These are phyloP conservation scores for Philypnodon macrostomus DNA, from an alignment of 2,797 vertebrate genomes.

Conservation along the genomic window DNA sequence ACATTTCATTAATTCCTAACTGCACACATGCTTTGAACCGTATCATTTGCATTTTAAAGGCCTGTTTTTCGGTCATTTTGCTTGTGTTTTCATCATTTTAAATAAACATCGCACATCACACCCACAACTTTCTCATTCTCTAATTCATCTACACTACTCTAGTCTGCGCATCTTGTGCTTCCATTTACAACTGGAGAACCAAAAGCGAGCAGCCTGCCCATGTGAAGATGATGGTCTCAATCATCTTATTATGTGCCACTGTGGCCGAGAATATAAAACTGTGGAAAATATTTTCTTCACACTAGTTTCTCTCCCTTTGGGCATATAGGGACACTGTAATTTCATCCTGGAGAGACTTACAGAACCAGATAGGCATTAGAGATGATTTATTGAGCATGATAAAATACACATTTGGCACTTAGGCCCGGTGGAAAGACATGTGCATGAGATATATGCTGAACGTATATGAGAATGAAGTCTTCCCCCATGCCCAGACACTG, in stretches of 20 bases:
- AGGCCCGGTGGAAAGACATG: too few species aligned
- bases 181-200: slow-evolving; percentile 13
- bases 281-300: slow-evolving; percentile 8
- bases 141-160: slow-evolving; percentile 14
- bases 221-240: slow-evolving; percentile 15
- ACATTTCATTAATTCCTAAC: slow-evolving; percentile 3
- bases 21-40: slow-evolving; percentile 2
- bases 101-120: slow-evolving; percentile 8
- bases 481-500: too few species aligned
- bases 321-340: neutral
- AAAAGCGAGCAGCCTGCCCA: neutral
- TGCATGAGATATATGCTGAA: too few species aligned
- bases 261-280: slow-evolving; percentile 1
- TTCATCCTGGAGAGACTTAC: too few species aligned
- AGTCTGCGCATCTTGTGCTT: neutral
- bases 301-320: neutral
- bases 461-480: too few species aligned
- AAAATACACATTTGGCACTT: too few species aligned
- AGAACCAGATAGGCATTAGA: too few species aligned
- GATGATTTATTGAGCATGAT: too few species aligned
- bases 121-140: slow-evolving; percentile 3
- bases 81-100: slow-evolving; percentile 13
- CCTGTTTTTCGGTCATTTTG: slow-evolving; percentile 2
- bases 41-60: slow-evolving; percentile 8
- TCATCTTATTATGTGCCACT: slow-evolving; percentile 17